Percentiles rank a stretch among this genome's conserved stretches.
phyloP scores from a whole-genome alignment of 2,113 vertebrate genomes.

The Scopus umbretta region DNA sequence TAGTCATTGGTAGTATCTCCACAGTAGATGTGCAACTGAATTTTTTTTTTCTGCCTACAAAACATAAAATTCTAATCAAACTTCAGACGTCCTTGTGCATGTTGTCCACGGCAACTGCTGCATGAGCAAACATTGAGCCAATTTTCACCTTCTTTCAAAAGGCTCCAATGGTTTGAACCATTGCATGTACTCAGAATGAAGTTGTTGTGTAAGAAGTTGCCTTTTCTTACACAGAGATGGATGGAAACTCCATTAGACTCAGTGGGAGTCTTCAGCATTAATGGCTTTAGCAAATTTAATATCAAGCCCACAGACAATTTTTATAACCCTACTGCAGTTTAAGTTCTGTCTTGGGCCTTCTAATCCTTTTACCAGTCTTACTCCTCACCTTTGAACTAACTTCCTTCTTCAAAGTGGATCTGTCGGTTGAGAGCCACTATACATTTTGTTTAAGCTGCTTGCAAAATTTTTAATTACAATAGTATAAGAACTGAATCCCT shows the following conservation, averaged over 20 bases:
- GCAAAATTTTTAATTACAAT: slow-evolving; percentile 16
- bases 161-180: background rate
- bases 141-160: background rate
- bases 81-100: background rate
- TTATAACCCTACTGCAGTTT: background rate
- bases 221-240: background rate
- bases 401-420: background rate
- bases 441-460: background rate
- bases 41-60: background rate
- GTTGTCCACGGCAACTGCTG: background rate
- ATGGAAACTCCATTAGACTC: background rate
- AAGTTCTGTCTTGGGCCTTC: background rate
- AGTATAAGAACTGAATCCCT: background rate
- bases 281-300: background rate
- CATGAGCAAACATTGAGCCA: background rate
- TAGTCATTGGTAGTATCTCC: background rate
- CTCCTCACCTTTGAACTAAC: background rate
- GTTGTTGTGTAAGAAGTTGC: background rate
- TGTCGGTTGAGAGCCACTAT: background rate
- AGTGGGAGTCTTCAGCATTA: background rate
- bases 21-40: background rate
- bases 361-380: background rate
- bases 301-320: background rate
- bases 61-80: background rate
- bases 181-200: background rate